Evolutionary conservation across 2,888 invertebrate species (phyloP), one percentile per base, ranked within the genome.

Genomic region (Tetramorium bicarinatum): DNA sequence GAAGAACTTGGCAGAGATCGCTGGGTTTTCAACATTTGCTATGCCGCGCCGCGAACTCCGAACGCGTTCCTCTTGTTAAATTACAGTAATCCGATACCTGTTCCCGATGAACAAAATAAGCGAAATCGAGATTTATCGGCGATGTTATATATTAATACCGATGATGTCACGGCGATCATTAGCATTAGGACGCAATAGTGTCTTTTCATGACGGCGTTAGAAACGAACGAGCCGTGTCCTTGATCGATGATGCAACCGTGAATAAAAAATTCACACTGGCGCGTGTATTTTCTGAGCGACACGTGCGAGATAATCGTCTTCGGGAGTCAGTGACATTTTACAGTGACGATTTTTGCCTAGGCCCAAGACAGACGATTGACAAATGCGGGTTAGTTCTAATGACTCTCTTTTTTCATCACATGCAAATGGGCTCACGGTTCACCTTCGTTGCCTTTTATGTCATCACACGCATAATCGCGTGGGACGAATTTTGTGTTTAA

Each of bases 151-250:
- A 4, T 67, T 66, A 66, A 29, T 11, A 13, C 2, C 25, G 56
- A 8, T 72, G 56, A 56, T 18, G 18, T 59, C 41, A 59, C 18
- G 38, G 4, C 49, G 13, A 38, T 25, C 25, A 59, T 72, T 25
- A 25, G 54, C 38, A 56, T 72, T 59, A 56, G 18, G 54, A 71
- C 38, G 72, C 18, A 25, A 72, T 7, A 8, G n/a, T 8, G 49
- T 29, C 34, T 9, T 71, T 52, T 29, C n/a, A 18, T 13, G 18
- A 67, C 29, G 29, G 15, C 21, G 7, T 38, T 21, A 56, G 41
- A 25, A 11, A 38, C 56, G 8, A 4, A 13, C 38, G 9, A 6
- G 11, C n/a, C 4, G 15, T 18, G 56, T 25, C 59, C 38, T 59
- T 41, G 56, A 7, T 59, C 25, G 72, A 41, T 72, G 41, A 59